These are phyloP conservation scores for Lepus europaeus DNA, from an alignment of 2,113 vertebrate genomes.

Conservation along the genomic window DNA sequence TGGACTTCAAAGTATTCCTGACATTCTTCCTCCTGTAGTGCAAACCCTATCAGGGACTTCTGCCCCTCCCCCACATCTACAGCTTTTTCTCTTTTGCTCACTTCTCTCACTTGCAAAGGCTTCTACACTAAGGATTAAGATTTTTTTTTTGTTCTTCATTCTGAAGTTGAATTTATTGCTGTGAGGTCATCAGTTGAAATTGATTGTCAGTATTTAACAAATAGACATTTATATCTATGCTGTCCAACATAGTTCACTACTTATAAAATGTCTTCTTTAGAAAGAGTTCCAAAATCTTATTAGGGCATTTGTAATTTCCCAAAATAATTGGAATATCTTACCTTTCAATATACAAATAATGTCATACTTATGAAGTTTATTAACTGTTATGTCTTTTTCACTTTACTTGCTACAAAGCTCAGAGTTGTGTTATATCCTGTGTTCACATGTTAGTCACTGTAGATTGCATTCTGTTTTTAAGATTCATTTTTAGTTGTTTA, in stretches of 20 bases:
- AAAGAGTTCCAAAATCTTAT: neutral
- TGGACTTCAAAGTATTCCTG: neutral
- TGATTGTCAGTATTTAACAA: neutral
- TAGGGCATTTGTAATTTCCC: neutral
- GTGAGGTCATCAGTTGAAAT: neutral
- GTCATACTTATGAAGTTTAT: neutral
- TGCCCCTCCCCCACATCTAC: fast-evolving
- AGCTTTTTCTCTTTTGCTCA: neutral
- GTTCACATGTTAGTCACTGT: fast-evolving
- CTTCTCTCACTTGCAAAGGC: neutral
- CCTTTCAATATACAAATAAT: neutral
- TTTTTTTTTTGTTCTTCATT: neutral
- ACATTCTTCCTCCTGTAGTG: neutral
- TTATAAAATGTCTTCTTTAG: neutral
- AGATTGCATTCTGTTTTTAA: neutral
- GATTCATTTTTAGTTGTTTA: too few species aligned
- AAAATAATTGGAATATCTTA: neutral
- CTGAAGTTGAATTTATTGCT: neutral
- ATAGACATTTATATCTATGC: neutral
- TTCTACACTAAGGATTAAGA: neutral
- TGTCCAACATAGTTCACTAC: neutral
- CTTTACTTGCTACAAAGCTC: neutral
- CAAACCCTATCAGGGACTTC: neutral
- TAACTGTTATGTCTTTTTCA: neutral
- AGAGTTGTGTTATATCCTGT: neutral